Evolutionary conservation across 2,113 vertebrate species (phyloP), one percentile per base, ranked within the genome.

Genomic region (Pheucticus melanocephalus): DNA sequence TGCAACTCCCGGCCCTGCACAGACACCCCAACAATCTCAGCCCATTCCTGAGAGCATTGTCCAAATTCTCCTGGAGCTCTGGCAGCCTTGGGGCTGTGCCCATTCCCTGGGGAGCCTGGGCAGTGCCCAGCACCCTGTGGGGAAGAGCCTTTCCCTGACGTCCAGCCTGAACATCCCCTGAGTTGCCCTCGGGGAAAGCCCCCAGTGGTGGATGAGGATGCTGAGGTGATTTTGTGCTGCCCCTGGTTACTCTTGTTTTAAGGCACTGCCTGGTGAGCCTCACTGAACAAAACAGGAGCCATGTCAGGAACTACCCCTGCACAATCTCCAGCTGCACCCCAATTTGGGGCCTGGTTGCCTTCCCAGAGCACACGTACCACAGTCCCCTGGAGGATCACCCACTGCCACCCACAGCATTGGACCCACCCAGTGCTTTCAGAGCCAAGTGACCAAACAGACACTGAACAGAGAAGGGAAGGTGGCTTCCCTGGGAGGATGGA

Each of bases 331-430:
- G 48, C 16, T 40, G 40, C 40, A 15, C 48, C 15, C 42, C 18
- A 23, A 0, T 9, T 0, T 50, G 66, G 37, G 33, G 47, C 33
- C 54, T 48, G 54, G 10, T 9, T 0, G 0, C 8, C 20, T 69
- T n/a, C 60, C 39, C 59, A 37, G 39, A 47, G 28, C 47, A 18
- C 25, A 44, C 14, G 33, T 12, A 18, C 21, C 2, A 0, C 39
- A 23, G 66, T 21, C 50, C 51, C 2, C 0, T 11, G 47, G 24
- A 15, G 45, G 23, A 20, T 47, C 70, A 40, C 75, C 37, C 78
- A 18, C n/a, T 33, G 10, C 50, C 28, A 12, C 56, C 14, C 3
- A 0, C 0, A 1, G 1, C 20, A 51, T 3, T 6, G 7, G 4
- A 10, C 13, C 51, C 50, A 2, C 0, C 22, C 22, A 24, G 1